Conservation (phyloP, 2,888 invertebrate genomes). For the Tridacna crocea region DNA sequence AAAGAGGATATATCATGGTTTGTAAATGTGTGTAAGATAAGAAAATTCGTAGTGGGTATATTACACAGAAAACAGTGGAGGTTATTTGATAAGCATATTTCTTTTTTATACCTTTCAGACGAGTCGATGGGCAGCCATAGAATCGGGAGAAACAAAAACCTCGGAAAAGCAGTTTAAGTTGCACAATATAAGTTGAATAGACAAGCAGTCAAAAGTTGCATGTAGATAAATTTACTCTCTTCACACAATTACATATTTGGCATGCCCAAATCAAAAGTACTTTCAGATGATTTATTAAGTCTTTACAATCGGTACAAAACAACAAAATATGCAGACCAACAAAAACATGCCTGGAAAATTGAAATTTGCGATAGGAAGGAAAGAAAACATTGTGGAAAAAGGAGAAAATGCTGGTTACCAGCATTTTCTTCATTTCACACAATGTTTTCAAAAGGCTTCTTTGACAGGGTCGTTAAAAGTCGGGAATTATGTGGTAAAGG, state of each 20-base stretch:
- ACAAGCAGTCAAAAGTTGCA: neutral
- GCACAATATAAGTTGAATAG: neutral
- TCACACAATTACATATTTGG: neutral
- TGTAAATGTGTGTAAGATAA: no score
- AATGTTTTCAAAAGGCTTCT: no score
- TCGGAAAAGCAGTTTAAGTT: neutral
- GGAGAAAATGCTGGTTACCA: neutral
- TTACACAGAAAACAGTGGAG: no score
- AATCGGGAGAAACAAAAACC: neutral
- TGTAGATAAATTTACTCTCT: neutral
- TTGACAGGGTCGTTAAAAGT: no score
- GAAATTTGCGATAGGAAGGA: no score
- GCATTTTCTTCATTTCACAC: neutral
- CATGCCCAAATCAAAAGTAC: neutral
- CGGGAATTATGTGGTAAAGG: no score
- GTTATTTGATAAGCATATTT: no score
- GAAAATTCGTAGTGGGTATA: no score
- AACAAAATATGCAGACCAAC: no score
- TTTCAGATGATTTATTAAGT: neutral
- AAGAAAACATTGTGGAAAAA: slow-evolving; percentile 7
- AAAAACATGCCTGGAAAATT: no score
- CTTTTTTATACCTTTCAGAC: neutral
- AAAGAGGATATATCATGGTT: no score
- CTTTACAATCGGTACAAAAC: no score
- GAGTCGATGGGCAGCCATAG: neutral